Evolutionary conservation across 2,888 invertebrate genomes (phyloP), one percentile per base, ranked within the genome.

Genomic region (Sericinus montela): DNA sequence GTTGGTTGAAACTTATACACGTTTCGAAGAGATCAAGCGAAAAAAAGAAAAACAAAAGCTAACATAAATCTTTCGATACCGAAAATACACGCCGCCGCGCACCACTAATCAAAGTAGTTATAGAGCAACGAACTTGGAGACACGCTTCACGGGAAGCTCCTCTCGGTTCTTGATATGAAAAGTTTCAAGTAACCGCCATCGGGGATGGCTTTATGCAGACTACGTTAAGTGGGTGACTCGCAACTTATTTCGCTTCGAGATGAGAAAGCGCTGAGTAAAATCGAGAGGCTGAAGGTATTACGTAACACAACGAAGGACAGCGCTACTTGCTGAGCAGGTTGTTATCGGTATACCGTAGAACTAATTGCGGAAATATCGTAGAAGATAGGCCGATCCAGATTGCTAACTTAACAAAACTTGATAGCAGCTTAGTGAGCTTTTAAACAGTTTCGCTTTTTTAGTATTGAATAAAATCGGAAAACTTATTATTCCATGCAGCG

Each of bases 361-460:
- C 35, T 40, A 40, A 46, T 40, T 46, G 35, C 28, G 35, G 35
- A 46, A 46, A 40, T 47, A 40, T 47, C 40, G 40, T 34, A 47
- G 38, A 29, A 15, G 10, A n/a, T n/a, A n/a, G 28, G 10, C 39
- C 16, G 39, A n/a, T 15, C 29, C 35, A 5, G 46, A 40, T 40
- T n/a, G 35, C n/a, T n/a, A n/a, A n/a, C n/a, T n/a, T n/a, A n/a
- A n/a, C 15, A 35, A 35, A 28, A 10, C 29, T 11, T 10, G 40
- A 47, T 41, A 35, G 28, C n/a, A 25, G 28, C n/a, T 15, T 19
- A 15, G 10, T 11, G 11, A 28, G 34, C 25, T 14, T 34, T 46
- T 28, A 23, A 39, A 47, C 19, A 39, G 15, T n/a, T n/a, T 15
- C 23, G 32, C 34, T 35, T 36, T 25, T 7, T 42, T 42, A 8